Base-by-base conservation (phyloP, 1,140 invertebrate genomes). In the Philotrypesis tridentata region DNA sequence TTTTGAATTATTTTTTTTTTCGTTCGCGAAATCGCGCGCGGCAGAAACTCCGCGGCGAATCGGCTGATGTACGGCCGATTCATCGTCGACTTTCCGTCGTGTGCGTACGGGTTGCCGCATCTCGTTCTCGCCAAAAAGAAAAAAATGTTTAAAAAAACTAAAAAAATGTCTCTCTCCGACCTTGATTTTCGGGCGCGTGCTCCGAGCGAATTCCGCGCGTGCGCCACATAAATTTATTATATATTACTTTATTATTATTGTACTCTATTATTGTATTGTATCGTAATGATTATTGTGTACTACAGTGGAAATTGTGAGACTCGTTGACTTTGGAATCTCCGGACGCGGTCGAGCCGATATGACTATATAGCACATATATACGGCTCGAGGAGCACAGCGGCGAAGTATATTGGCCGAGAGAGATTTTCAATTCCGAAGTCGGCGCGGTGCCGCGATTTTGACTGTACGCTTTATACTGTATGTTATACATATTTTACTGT, bases 261-360 rank as follows among this genome's bases (percentile, higher is more conserved):
- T 82, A 82, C 80, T 84, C 17, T 80, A 83, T n/a, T n/a, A n/a
- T n/a, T 55, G 43, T 76, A 78, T 65, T 77, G 27, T 83, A 67
- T 48, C 21, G 48, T 55, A 55, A 55, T 43, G 40, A 55, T 55
- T n/a, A 73, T 68, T 74, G 61, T 74, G 61, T 75, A 37, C 21
- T 23, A 3, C 17, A 31, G 43, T 77, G 31, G 17, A 65, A 65
- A 77, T 25, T 65, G 48, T 33, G 37, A 55, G 17, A 55, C 48
- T 55, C 6, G 12, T 3, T 17, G 48, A 55, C n/a, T 55, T 17
- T 55, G 48, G 21, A 21, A 55, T 55, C 5, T 14, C 48, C 21
- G 8, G 21, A 73, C 25, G n/a, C n/a, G n/a, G n/a, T n/a, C n/a
- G n/a, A n/a, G n/a, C n/a, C n/a, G n/a, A n/a, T n/a, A n/a, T n/a